A percentile compares a stretch with the other conserved stretches of the same genome.
phyloP scores from a whole-genome alignment of 2,888 invertebrate species.

The Tigriopus californicus region DNA sequence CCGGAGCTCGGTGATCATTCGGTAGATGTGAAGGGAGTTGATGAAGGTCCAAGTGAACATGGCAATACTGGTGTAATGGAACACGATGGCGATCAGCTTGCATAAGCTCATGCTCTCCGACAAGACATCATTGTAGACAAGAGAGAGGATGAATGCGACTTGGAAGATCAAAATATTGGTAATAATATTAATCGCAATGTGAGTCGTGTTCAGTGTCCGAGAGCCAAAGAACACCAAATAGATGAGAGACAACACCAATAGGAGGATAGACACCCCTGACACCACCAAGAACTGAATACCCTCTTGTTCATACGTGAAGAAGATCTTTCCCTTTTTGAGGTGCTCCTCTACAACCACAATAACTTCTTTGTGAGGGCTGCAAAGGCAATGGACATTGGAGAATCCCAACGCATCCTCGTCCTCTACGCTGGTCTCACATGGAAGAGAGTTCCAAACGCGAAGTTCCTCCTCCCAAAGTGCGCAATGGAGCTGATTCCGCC shows the following conservation, averaged over 20 bases:
- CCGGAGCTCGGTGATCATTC: slow-evolving; percentile 82
- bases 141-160: slow-evolving; percentile 61
- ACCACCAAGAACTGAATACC: slow-evolving; percentile 75
- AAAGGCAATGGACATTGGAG: slow-evolving; percentile 14
- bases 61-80: slow-evolving; percentile 82
- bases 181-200: slow-evolving; percentile 82
- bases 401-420: neutral
- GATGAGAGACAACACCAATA: slow-evolving; percentile 54
- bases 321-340: neutral
- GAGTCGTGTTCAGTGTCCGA: slow-evolving; percentile 52
- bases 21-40: slow-evolving; percentile 74
- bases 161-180: slow-evolving; percentile 71
- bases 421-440: neutral
- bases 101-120: slow-evolving; percentile 58
- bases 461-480: neutral
- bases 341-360: slow-evolving; percentile 1
- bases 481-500: neutral
- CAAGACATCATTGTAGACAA: slow-evolving; percentile 59
- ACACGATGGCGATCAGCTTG: slow-evolving; percentile 66
- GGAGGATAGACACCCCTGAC: slow-evolving; percentile 59
- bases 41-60: slow-evolving; percentile 81
- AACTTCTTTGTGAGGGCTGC: slow-evolving; percentile 20
- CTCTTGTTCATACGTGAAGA: slow-evolving; percentile 44
- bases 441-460: slow-evolving; percentile 15
- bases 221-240: slow-evolving; percentile 65